Conservation (phyloP, 2,888 invertebrate genomes). For the Drosophila bunnanda region DNA sequence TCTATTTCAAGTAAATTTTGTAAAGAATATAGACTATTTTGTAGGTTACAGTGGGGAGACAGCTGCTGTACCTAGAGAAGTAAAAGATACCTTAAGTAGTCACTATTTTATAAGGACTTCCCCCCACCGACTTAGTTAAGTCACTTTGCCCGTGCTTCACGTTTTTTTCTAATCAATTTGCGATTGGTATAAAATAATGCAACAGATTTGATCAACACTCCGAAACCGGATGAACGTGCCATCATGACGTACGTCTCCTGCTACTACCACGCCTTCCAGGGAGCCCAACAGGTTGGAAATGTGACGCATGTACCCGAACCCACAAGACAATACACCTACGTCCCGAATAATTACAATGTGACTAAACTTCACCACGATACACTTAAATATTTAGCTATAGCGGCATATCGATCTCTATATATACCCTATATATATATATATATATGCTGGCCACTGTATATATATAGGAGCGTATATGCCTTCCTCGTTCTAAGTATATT, state of each 20-base stretch:
- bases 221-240: slow-evolving; percentile 99
- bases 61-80: slow-evolving; percentile 3
- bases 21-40: background rate
- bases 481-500: slow-evolving; percentile 68
- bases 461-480: slow-evolving; percentile 45
- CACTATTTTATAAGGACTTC: background rate
- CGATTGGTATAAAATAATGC: slow-evolving; percentile 64
- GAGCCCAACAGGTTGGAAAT: slow-evolving; percentile 96
- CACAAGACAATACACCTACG: slow-evolving; percentile 85
- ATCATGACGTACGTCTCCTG: slow-evolving; percentile 99
- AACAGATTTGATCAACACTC: slow-evolving; percentile 99
- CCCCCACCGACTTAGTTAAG: too few relatives aligned
- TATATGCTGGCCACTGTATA: slow-evolving; percentile 29
- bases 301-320: slow-evolving; percentile 85
- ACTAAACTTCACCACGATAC: slow-evolving; percentile 85
- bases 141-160: background rate
- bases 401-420: slow-evolving; percentile 44
- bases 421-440: slow-evolving; percentile 28
- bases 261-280: slow-evolving; percentile 99
- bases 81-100: background rate
- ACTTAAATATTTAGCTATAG: slow-evolving; percentile 79
- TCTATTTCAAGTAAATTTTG: background rate
- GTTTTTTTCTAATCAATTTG: slow-evolving; percentile 14
- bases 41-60: background rate
- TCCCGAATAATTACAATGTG: slow-evolving; percentile 85